A percentile compares a stretch with the other conserved stretches of the same genome.
Evolutionary conservation across 1,140 invertebrate species (phyloP).

Genomic region (Rhagoletis pomonella): DNA sequence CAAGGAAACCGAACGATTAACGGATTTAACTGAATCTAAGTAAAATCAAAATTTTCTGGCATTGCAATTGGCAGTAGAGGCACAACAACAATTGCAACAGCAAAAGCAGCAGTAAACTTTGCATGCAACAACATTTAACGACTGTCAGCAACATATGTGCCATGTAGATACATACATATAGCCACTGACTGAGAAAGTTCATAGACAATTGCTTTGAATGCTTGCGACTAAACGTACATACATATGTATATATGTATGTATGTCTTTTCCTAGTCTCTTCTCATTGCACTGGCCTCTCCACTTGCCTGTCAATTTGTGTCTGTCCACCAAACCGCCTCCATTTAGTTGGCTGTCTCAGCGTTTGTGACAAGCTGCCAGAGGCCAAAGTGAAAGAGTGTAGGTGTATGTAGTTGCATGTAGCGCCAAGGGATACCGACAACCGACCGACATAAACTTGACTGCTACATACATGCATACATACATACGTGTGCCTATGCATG

Average conservation of each 20-base stretch:
- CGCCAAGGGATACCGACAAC: neutral
- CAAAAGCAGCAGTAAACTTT: constrained; percentile 7
- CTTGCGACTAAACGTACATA: neutral
- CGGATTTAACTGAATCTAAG: neutral
- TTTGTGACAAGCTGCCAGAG: constrained; percentile 14
- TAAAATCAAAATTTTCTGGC: constrained; percentile 25
- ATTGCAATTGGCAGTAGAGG: constrained; percentile 14
- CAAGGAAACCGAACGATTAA: constrained; percentile 32
- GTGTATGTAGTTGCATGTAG: constrained; percentile 1
- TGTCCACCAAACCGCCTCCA: constrained; percentile 24
- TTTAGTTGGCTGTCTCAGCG: neutral
- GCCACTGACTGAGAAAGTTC: constrained; percentile 1
- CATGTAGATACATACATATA: neutral
- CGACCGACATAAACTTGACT: neutral
- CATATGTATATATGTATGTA: neutral
- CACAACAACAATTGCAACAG: constrained; percentile 6
- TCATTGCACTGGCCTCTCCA: neutral
- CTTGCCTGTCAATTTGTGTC: constrained; percentile 28
- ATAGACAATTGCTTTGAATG: neutral
- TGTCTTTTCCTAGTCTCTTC: neutral
- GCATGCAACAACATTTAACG: constrained; percentile 29
- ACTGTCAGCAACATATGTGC: constrained; percentile 26
- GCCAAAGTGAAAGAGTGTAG: neutral
- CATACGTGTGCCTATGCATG: neutral
- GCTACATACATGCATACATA: too few relatives aligned